A percentile compares a stretch with the other conserved stretches of the same genome.
Evolutionary conservation across 2,113 vertebrate species (phyloP).

Genomic region (Colaptes auratus): DNA sequence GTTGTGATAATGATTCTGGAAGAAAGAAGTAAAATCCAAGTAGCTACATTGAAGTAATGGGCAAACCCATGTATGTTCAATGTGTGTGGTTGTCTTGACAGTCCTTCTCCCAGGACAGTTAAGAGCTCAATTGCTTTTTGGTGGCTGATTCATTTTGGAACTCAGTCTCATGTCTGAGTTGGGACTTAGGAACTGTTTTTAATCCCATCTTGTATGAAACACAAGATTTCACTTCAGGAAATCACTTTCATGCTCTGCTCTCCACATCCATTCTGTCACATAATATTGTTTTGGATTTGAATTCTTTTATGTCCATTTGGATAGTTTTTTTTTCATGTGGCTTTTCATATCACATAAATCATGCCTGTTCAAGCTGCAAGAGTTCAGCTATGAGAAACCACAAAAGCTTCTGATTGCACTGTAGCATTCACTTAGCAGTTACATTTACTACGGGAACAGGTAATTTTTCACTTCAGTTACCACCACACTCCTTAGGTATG

Average conservation of each 20-base stretch:
- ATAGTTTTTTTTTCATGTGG: not conserved
- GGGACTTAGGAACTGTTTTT: not conserved
- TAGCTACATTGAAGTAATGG: not conserved
- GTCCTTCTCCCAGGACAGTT: not conserved
- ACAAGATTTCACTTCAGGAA: not conserved
- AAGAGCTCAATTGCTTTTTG: not conserved
- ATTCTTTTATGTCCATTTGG: not conserved
- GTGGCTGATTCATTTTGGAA: not conserved
- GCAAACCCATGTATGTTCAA: not conserved
- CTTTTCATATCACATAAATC: not conserved
- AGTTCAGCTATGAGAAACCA: not conserved
- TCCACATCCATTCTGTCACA: not conserved
- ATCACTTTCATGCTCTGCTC: not conserved
- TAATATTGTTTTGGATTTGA: not conserved
- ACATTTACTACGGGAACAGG: not conserved
- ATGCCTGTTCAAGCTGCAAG: not conserved
- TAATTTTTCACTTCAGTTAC: not conserved
- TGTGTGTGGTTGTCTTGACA: not conserved
- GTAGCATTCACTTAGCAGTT: not conserved
- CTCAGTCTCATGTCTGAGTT: not conserved
- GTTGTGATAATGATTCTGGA: not conserved
- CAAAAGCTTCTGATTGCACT: not conserved
- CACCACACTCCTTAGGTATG: not conserved
- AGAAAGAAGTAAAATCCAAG: not conserved
- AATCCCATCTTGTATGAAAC: not conserved